Percentiles rank a stretch among this genome's conserved stretches.
phyloP scores from a whole-genome alignment of 35 echinoderm and acorn worm species.

The Heliocidaris tuberculata region DNA sequence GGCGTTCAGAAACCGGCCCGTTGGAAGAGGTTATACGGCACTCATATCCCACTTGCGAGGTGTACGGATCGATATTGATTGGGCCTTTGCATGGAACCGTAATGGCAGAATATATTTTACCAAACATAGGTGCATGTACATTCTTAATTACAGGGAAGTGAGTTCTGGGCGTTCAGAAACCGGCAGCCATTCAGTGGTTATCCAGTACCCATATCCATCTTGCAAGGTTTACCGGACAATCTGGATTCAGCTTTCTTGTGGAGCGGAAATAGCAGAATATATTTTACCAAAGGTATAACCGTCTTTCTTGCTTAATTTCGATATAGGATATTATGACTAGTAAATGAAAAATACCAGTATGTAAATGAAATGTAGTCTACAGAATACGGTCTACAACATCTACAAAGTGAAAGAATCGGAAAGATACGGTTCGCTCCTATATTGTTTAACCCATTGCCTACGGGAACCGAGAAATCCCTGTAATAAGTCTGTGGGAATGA shows the following conservation, averaged over 20 bases:
- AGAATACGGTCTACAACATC: no score
- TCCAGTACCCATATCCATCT: not conserved
- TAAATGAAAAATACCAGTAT: no score
- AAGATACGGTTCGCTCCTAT: not conserved
- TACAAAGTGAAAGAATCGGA: not conserved
- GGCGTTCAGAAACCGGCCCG: not conserved
- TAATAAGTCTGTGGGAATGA: no score
- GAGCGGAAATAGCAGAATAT: constrained; percentile 7
- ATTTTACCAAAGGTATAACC: not conserved
- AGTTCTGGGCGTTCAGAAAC: not conserved
- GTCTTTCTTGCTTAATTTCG: no score
- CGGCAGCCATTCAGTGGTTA: not conserved
- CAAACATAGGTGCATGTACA: not conserved
- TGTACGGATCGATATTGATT: not conserved
- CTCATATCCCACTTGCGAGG: not conserved
- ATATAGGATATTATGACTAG: no score
- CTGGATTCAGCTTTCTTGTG: not conserved
- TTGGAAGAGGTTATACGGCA: not conserved
- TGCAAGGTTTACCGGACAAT: not conserved
- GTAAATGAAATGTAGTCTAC: no score
- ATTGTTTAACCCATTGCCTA: not conserved
- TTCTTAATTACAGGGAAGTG: not conserved
- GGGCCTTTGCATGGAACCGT: not conserved
- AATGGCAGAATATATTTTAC: constrained; percentile 36
- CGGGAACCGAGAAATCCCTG: no score